phyloP scores from a whole-genome alignment of 2,888 invertebrate species.

The Lasius platythorax region DNA sequence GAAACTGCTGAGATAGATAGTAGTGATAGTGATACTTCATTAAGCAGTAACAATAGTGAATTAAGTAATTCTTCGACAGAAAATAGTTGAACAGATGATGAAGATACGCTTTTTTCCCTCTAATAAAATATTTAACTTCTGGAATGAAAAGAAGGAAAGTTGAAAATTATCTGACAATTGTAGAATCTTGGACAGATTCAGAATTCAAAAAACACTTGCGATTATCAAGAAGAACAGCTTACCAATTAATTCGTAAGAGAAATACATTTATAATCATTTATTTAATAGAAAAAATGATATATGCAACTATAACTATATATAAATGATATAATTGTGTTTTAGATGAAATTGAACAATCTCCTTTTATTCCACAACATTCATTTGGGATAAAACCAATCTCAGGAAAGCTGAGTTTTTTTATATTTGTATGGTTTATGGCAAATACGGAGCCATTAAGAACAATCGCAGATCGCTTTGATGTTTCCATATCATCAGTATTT shows the following conservation, averaged over 20 bases:
- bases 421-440: constrained; percentile 1
- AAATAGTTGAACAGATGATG: background rate
- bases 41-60: background rate
- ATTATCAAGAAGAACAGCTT: constrained; percentile 2
- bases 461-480: constrained; percentile 1
- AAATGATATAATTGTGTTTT: too few species aligned
- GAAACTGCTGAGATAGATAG: background rate
- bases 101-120: background rate
- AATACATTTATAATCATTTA: background rate
- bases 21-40: background rate
- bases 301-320: too few species aligned
- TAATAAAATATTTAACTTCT: background rate
- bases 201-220: constrained; percentile 6
- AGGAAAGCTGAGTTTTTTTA: background rate
- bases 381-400: constrained; percentile 12
- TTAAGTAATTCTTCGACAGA: background rate
- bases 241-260: constrained; percentile 2
- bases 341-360: background rate
- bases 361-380: background rate
- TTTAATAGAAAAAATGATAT: background rate
- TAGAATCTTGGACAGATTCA: constrained; percentile 1
- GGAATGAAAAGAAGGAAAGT: background rate
- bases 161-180: constrained; percentile 6
- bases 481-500: constrained; percentile 2
- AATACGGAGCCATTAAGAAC: constrained; percentile 10